These are phyloP conservation scores for Saxicola maurus DNA, from an alignment of 2,797 vertebrate species.

Conservation along the genomic window DNA sequence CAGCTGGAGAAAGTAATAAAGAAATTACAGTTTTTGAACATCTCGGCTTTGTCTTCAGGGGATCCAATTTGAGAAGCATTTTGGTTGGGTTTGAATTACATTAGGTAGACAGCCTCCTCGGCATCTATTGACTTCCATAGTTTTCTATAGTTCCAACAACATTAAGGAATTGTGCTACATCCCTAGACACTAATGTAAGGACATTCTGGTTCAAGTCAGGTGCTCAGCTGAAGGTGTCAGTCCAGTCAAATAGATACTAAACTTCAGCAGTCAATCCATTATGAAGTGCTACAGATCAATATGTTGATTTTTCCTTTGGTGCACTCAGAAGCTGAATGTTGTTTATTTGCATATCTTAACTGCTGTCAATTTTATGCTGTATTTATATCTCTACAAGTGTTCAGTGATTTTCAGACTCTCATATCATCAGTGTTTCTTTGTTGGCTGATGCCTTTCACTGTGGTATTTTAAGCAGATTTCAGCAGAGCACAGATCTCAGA, in stretches of 20 bases:
- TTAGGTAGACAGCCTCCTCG: not conserved
- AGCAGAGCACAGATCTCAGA: not conserved
- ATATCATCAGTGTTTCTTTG: not conserved
- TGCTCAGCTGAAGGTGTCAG: not conserved
- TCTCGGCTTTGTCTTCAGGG: not conserved
- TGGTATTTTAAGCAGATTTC: conserved; percentile 22
- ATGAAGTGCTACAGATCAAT: not conserved
- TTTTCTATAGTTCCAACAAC: not conserved
- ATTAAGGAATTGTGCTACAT: not conserved
- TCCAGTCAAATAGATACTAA: not conserved
- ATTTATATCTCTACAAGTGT: not conserved
- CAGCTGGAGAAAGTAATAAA: not conserved
- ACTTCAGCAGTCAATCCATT: not conserved
- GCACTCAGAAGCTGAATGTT: not conserved
- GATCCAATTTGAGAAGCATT: not conserved
- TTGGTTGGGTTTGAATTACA: not conserved
- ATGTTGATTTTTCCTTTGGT: not conserved
- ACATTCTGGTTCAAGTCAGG: not conserved
- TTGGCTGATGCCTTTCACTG: not conserved
- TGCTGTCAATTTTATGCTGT: not conserved
- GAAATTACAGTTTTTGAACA: not conserved
- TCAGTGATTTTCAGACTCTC: conserved; percentile 1
- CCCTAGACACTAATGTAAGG: not conserved
- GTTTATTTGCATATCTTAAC: not conserved
- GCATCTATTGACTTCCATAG: not conserved